Conservation (phyloP, 2,113 vertebrate genomes). For the Marcusenius ussheri region DNA sequence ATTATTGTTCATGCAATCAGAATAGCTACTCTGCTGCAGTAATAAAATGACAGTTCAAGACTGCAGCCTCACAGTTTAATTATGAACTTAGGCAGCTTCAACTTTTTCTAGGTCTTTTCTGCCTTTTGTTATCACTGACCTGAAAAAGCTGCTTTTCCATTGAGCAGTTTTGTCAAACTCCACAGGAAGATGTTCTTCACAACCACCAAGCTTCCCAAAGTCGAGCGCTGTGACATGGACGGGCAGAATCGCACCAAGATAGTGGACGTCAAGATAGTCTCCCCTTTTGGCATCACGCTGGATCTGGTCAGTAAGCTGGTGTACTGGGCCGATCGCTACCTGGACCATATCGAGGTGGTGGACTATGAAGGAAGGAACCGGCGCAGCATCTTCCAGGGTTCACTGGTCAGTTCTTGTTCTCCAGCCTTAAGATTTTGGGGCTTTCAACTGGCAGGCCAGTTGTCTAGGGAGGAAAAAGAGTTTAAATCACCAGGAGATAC, state of each 20-base stretch:
- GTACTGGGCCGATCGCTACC: slow-evolving; percentile 92
- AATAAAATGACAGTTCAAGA: neutral
- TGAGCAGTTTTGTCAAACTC: neutral
- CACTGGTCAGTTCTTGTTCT: slow-evolving; percentile 69
- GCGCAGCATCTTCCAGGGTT: slow-evolving; percentile 91
- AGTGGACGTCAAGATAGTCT: slow-evolving; percentile 93
- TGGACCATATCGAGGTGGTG: slow-evolving; percentile 95
- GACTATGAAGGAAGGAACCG: slow-evolving; percentile 94
- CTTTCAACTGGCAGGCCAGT: slow-evolving; percentile 12
- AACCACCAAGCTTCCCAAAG: slow-evolving; percentile 86
- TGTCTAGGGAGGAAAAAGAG: slow-evolving; percentile 41
- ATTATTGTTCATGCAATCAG: neutral
- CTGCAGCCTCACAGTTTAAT: neutral
- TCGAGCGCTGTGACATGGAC: slow-evolving; percentile 94
- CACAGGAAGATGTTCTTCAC: slow-evolving; percentile 93
- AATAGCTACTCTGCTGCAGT: neutral
- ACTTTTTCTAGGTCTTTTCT: neutral
- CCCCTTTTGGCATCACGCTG: slow-evolving; percentile 87
- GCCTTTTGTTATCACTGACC: neutral
- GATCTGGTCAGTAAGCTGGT: slow-evolving; percentile 88
- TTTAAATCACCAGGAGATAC: slow-evolving; percentile 40
- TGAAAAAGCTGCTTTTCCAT: neutral
- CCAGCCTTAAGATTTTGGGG: neutral
- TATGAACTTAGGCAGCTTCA: neutral
- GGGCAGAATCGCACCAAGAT: slow-evolving; percentile 95